These are phyloP conservation scores for Silurus meridionalis DNA, from an alignment of 2,113 vertebrate species.

Conservation along the genomic window DNA sequence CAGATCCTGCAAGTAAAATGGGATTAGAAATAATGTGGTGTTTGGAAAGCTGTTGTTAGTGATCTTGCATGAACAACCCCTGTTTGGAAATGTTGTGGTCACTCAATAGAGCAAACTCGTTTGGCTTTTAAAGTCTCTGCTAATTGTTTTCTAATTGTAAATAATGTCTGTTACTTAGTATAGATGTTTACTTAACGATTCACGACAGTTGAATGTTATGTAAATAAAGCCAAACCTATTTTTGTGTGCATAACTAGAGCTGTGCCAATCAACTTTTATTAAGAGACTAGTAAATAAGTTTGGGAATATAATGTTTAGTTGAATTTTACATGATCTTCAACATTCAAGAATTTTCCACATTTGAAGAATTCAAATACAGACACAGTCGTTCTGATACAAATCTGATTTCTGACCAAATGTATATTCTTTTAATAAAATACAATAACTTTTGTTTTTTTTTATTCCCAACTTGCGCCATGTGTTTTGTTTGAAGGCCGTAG, in stretches of 20 bases:
- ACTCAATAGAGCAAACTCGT: neutral
- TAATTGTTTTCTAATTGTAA: neutral
- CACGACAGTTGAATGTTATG: neutral
- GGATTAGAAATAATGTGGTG: neutral
- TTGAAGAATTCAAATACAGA: neutral
- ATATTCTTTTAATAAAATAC: neutral
- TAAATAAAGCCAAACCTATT: neutral
- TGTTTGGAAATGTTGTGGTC: neutral
- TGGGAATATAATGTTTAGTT: neutral
- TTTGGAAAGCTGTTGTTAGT: neutral
- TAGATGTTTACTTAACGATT: neutral
- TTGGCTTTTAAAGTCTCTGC: neutral
- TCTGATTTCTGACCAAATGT: neutral
- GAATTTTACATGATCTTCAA: neutral
- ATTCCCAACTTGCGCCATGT: neutral
- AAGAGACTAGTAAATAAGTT: neutral
- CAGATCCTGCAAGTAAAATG: neutral
- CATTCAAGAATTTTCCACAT: neutral
- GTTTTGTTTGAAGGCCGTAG: neutral
- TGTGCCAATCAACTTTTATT: neutral
- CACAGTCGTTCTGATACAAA: neutral
- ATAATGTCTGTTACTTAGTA: neutral
- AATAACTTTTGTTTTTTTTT: neutral
- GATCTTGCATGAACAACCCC: neutral
- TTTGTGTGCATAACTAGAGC: neutral